Conservation (phyloP, 30 jellyfish, hydroid and myxozoan genomes). For the Catostylus mosaicus region DNA sequence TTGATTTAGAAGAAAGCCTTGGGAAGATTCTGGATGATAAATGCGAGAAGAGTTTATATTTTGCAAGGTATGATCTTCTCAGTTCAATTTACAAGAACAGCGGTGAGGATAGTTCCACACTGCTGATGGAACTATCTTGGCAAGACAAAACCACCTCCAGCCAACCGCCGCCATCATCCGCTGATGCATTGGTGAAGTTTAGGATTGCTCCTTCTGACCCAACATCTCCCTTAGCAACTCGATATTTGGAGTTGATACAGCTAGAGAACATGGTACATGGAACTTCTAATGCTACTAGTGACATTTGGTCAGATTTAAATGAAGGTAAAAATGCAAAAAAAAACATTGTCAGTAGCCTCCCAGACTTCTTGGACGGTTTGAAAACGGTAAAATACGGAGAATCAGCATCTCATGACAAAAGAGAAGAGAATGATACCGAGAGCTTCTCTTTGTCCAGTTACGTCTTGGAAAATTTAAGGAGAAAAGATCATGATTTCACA, state of each 20-base stretch:
- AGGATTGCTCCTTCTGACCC: slow-evolving; percentile 54
- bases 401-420: background rate
- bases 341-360: slow-evolving; percentile 2
- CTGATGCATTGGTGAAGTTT: slow-evolving; percentile 54
- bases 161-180: slow-evolving; percentile 54
- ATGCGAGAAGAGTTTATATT: slow-evolving; percentile 4
- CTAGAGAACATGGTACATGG: slow-evolving; percentile 42
- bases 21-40: background rate
- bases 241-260: slow-evolving; percentile 43
- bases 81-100: slow-evolving; percentile 19
- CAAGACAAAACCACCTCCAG: slow-evolving; percentile 36
- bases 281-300: background rate
- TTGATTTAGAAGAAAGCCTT: slow-evolving; percentile 9
- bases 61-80: slow-evolving; percentile 55
- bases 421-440: background rate
- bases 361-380: slow-evolving; percentile 42
- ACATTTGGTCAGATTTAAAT: slow-evolving; percentile 29
- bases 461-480: slow-evolving; percentile 37
- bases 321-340: background rate
- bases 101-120: background rate
- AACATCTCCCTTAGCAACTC: slow-evolving; percentile 41
- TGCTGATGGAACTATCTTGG: slow-evolving; percentile 64
- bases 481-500: slow-evolving; percentile 63
- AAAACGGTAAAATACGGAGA: slow-evolving; percentile 22
- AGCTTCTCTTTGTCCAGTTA: slow-evolving; percentile 24